Evolutionary conservation across 2,888 invertebrate species (phyloP).

Genomic region (Cheilosia grossa): DNA sequence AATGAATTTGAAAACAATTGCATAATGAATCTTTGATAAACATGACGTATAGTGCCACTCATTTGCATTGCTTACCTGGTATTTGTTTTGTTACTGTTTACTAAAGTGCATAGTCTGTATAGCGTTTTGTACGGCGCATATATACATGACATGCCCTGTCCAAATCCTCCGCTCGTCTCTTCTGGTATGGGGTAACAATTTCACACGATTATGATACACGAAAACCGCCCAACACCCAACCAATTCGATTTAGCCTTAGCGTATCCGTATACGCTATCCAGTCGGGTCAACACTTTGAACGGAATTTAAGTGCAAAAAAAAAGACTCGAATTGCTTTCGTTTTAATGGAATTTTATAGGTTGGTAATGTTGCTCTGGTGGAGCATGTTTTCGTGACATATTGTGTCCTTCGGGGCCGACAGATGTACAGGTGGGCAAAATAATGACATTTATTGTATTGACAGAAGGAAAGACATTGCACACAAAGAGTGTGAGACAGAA

Average conservation of each 20-base stretch:
- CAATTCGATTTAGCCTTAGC: constrained; percentile 1
- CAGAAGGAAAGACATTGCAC: constrained; percentile 30
- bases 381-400: constrained; percentile 28
- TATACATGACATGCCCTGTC: not conserved
- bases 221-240: not conserved
- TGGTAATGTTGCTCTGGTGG: constrained; percentile 43
- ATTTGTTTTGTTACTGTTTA: not conserved
- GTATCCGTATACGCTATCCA: not conserved
- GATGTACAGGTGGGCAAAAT: not conserved
- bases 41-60: constrained; percentile 15
- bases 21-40: constrained; percentile 65
- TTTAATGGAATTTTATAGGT: constrained; percentile 67
- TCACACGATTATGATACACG: constrained; percentile 42
- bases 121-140: not conserved
- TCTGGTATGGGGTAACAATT: constrained; percentile 25
- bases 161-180: not conserved
- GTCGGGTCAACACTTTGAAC: constrained; percentile 26
- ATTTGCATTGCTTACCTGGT: constrained; percentile 30
- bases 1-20: constrained; percentile 64
- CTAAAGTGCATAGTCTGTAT: not conserved
- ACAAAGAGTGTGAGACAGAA: constrained; percentile 3
- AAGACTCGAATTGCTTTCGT: constrained; percentile 50
- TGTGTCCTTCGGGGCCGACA: constrained; percentile 13
- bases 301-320: constrained; percentile 44
- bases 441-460: constrained; percentile 43